Evolutionary conservation across 2,113 vertebrate genomes (phyloP), one percentile per base, ranked within the genome.

Genomic region (Odocoileus hemionus): DNA sequence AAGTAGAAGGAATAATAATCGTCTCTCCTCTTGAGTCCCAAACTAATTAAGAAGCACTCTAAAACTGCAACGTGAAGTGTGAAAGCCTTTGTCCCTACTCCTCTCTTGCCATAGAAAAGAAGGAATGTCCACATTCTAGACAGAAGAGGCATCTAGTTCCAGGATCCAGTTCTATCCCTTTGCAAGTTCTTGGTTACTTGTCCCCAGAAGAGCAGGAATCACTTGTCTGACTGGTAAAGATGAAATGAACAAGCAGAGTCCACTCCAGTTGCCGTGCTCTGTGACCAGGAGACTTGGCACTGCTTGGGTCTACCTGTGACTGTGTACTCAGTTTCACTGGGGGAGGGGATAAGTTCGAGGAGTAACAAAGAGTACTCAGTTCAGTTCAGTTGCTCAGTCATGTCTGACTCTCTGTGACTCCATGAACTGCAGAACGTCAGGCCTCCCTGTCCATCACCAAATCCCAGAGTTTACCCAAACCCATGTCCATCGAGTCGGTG

Each of bases 171-270:
- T 36, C 1, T 11, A n/a, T 13, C 33, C 9, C 6, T 92, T 33
- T n/a, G 9, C 3, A 23, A n/a, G 1, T 26, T 14, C 45, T 23
- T 25, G 12, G 17, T 64, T n/a, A 3, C 50, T 28, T 7, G 10
- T 61, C 23, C 26, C 15, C n/a, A n/a, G 16, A 2, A 30, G 1
- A 47, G 28, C 57, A 67, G 43, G 16, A n/a, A 2, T 7, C 23
- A 17, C 36, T 78, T 25, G 58, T 36, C n/a, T 80, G 60, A 36
- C 3, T 12, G 61, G 28, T 76, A 14, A 61, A 14, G 60, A 60
- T 14, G 25, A 9, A 61, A 0, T 4, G 14, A 28, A 21, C 1
- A 55, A 1, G 2, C 28, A 17, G 6, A 60, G 13, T 1, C 7
- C 11, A 14, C 25, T 55, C 39, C n/a, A 36, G 79, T n/a, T 7